Evolutionary conservation across 1,140 invertebrate species (phyloP).

Genomic region (Colletes latitarsis): DNA sequence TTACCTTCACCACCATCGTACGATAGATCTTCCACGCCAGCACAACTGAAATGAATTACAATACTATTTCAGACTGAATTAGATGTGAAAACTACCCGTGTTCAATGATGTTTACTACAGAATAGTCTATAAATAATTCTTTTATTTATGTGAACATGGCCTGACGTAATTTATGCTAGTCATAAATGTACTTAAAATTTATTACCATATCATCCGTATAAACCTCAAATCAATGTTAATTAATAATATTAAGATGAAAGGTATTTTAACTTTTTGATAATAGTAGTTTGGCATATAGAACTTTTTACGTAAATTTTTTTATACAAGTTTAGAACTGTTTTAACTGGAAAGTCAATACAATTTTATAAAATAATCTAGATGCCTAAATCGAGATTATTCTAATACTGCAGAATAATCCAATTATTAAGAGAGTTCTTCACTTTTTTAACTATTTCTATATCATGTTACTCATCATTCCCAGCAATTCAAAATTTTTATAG

Average conservation of each 20-base stretch:
- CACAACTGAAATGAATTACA: slow-evolving; percentile 74
- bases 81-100: slow-evolving; percentile 52
- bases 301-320: slow-evolving; percentile 50
- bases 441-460: neutral
- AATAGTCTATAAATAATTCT: slow-evolving; percentile 38
- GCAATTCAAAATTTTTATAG: neutral
- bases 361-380: neutral
- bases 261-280: slow-evolving; percentile 39
- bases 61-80: slow-evolving; percentile 42
- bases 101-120: slow-evolving; percentile 31
- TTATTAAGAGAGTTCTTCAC: neutral
- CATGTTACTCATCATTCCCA: neutral
- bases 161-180: slow-evolving; percentile 10
- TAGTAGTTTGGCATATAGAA: slow-evolving; percentile 29
- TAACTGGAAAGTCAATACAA: neutral
- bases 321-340: slow-evolving; percentile 38
- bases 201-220: slow-evolving; percentile 13
- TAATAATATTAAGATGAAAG: slow-evolving; percentile 8
- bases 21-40: slow-evolving; percentile 77
- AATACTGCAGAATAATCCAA: too few species aligned
- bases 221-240: slow-evolving; percentile 18
- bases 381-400: neutral
- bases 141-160: slow-evolving; percentile 30
- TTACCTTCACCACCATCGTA: slow-evolving; percentile 70
- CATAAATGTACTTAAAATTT: slow-evolving; percentile 16